Evolutionary conservation across 1,140 invertebrate species (phyloP), one percentile per base, ranked within the genome.

Genomic region (Platyura marginata): DNA sequence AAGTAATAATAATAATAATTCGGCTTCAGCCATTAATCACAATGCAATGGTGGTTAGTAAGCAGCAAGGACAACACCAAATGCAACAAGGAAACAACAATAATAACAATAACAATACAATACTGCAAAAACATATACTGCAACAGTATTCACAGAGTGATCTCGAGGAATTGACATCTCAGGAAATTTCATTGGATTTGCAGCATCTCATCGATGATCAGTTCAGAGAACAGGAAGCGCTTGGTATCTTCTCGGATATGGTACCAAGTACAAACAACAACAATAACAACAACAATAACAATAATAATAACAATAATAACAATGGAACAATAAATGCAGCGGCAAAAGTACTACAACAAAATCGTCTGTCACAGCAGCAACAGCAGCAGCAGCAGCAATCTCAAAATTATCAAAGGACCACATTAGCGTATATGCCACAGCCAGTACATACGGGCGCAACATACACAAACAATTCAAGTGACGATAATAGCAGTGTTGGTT

Each of bases 171-270:
- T 92, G 45, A 87, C 84, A 57, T 82, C 79, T 15, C 82, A 85
- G 36, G 87, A 91, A 61, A 89, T 92, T 53, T 84, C 81, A 23
- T 62, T 92, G 45, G 86, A 92, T 53, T 67, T 92, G 44, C 83
- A 88, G 52, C 79, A 84, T 56, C 68, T 92, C 49, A 90, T 90
- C 51, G 86, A 90, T 61, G 86, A 90, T 54, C 82, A 89, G 61
- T 89, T 90, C 59, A 73, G 75, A 51, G 82, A 87, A 49, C 69
- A 71, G 47, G 70, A 73, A 48, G 64, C 67, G 1, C 61, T 72
- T 57, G 79, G 80, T 6, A 66, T 88, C 10, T 80, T 84, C 51
- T 73, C 78, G 46, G 85, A 90, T 49, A 84, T 88, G 46, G 65
- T 83, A 46, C 67, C 78, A 16, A 71, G 69, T n/a, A 69, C 69